phyloP scores from a whole-genome alignment of 2,797 vertebrate species.

The Enteromius treurensis region DNA sequence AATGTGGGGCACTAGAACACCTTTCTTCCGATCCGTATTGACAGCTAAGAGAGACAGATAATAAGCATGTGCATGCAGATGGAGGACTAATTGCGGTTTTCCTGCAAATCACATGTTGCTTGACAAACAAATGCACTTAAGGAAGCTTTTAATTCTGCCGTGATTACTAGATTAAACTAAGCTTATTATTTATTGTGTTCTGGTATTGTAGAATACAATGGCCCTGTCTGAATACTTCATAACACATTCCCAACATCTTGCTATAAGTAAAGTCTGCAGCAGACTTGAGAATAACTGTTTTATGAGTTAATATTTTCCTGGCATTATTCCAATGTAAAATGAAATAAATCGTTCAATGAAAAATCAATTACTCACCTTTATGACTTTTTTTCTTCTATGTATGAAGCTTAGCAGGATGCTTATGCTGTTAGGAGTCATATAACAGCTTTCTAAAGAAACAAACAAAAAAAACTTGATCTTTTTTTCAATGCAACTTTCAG shows the following conservation, averaged over 20 bases:
- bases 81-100: conserved; percentile 5
- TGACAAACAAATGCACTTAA: conserved; percentile 9
- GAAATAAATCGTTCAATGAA: background rate
- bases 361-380: background rate
- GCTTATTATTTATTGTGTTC: background rate
- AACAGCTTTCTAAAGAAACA: background rate
- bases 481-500: background rate
- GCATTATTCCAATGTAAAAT: background rate
- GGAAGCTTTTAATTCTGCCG: background rate
- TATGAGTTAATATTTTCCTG: background rate
- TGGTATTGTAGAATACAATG: background rate
- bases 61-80: conserved; percentile 9
- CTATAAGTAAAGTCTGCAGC: background rate
- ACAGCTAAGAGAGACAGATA: background rate
- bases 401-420: background rate
- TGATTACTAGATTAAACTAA: background rate
- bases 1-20: conserved; percentile 40
- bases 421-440: background rate
- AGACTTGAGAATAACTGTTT: background rate
- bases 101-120: background rate
- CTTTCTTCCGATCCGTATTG: background rate
- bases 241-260: background rate
- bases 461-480: background rate
- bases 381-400: background rate
- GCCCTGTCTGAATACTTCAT: background rate